Evolutionary conservation across 35 echinoderm and acorn worm species (phyloP).

Genomic region (Stichopus chloronotus): DNA sequence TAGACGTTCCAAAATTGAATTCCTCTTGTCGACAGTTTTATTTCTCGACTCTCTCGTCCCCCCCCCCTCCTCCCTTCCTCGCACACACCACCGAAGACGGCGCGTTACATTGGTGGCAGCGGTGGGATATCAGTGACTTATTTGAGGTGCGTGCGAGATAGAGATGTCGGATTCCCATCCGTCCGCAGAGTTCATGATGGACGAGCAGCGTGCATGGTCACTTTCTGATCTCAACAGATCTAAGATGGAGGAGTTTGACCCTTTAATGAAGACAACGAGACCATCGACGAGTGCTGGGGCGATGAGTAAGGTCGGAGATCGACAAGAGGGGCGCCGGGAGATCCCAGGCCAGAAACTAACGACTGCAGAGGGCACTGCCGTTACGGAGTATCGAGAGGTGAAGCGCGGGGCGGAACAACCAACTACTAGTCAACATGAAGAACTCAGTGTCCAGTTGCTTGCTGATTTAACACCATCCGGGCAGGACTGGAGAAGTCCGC

Average conservation of each 20-base stretch:
- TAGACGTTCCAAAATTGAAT: no score
- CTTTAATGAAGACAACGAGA: neutral
- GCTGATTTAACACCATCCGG: neutral
- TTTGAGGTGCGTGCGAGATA: neutral
- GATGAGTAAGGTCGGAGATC: neutral
- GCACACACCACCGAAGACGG: neutral
- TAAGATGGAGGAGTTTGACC: neutral
- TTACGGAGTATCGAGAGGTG: neutral
- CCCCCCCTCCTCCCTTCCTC: neutral
- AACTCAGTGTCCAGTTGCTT: no score
- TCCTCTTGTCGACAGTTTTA: no score
- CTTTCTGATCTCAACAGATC: neutral
- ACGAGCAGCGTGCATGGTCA: neutral
- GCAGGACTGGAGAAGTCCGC: neutral
- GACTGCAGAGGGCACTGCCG: neutral
- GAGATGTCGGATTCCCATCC: neutral
- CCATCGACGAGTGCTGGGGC: neutral
- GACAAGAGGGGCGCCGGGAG: neutral
- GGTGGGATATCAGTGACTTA: neutral
- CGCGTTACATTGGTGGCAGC: neutral
- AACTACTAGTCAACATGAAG: neutral
- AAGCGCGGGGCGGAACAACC: neutral
- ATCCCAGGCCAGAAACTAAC: neutral
- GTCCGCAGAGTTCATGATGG: neutral
- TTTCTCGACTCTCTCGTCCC: no score